Percentiles rank a stretch among this genome's conserved stretches.
Evolutionary conservation across 2,113 vertebrate species (phyloP).

Genomic region (Pelecanus crispus): DNA sequence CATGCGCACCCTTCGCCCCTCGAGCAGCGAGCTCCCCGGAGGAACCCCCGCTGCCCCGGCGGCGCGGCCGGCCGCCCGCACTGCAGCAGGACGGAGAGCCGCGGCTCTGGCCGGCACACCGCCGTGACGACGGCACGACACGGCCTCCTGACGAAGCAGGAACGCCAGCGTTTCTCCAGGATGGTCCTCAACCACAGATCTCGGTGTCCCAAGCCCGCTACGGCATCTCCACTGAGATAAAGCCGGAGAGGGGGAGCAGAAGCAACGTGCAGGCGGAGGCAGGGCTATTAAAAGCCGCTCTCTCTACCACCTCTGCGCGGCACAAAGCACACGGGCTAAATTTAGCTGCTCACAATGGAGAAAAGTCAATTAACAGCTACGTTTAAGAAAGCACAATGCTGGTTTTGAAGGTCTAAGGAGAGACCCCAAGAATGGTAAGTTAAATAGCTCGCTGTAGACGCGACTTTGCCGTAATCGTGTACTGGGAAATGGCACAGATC

Average conservation of each 20-base stretch:
- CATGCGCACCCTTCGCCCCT: not conserved
- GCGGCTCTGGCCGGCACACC: not conserved
- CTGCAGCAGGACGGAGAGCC: not conserved
- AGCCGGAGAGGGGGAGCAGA: not conserved
- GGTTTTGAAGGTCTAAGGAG: not conserved
- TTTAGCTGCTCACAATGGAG: not conserved
- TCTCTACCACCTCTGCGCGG: not conserved
- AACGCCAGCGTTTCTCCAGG: not conserved
- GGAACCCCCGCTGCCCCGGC: not conserved
- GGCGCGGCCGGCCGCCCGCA: not conserved
- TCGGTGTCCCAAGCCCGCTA: rapidly evolving
- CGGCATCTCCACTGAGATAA: not conserved
- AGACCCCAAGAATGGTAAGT: not conserved
- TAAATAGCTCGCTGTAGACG: not conserved
- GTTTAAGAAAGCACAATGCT: not conserved
- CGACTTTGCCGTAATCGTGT: rapidly evolving
- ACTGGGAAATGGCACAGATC: rapidly evolving
- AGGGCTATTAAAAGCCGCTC: not conserved
- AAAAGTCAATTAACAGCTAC: not conserved
- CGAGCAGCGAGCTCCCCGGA: not conserved
- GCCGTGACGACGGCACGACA: rapidly evolving
- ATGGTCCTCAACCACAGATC: not conserved
- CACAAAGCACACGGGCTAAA: not conserved
- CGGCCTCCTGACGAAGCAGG: not conserved
- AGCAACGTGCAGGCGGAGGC: not conserved